Percentiles rank a stretch among this genome's conserved stretches.
These are phyloP conservation scores for Hirtodrosophila trivittata DNA, from an alignment of 2,888 invertebrate genomes.

Conservation along the genomic window DNA sequence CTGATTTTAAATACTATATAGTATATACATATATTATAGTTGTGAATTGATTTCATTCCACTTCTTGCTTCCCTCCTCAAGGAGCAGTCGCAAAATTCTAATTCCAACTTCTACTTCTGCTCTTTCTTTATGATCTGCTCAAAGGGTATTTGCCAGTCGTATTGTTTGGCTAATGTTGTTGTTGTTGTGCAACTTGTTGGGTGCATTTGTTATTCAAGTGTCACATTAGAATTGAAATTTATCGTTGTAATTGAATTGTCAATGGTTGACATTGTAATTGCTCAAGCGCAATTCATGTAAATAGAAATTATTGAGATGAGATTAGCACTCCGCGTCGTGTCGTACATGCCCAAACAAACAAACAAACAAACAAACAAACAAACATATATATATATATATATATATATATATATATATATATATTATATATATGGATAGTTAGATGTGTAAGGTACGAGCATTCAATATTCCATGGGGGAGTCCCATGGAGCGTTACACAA, in stretches of 20 bases:
- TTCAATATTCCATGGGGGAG: slow-evolving; percentile 32
- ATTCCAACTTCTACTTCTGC: too few relatives aligned
- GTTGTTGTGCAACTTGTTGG: slow-evolving; percentile 8
- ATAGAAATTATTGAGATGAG: slow-evolving; percentile 58
- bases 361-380: not conserved
- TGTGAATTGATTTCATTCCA: too few relatives aligned
- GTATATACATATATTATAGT: too few relatives aligned
- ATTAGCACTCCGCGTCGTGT: slow-evolving; percentile 25
- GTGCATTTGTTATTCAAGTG: slow-evolving; percentile 58
- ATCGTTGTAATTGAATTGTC: slow-evolving; percentile 68
- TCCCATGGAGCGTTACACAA: slow-evolving; percentile 57
- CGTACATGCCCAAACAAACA: not conserved
- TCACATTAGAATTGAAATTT: slow-evolving; percentile 67
- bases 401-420: too few relatives aligned
- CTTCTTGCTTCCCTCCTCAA: too few relatives aligned
- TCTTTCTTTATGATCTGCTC: too few relatives aligned
- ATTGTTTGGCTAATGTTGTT: slow-evolving; percentile 5
- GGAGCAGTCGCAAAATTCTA: too few relatives aligned
- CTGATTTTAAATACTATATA: too few relatives aligned
- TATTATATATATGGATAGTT: not conserved
- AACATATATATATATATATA: too few relatives aligned
- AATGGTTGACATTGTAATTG: slow-evolving; percentile 68
- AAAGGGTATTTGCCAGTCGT: too few relatives aligned
- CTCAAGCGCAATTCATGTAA: slow-evolving; percentile 69
- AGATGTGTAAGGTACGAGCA: too few relatives aligned